Percentiles rank a stretch among this genome's conserved stretches.
Evolutionary conservation across 2,113 vertebrate genomes (phyloP).

Genomic region (Bufo gargarizans): DNA sequence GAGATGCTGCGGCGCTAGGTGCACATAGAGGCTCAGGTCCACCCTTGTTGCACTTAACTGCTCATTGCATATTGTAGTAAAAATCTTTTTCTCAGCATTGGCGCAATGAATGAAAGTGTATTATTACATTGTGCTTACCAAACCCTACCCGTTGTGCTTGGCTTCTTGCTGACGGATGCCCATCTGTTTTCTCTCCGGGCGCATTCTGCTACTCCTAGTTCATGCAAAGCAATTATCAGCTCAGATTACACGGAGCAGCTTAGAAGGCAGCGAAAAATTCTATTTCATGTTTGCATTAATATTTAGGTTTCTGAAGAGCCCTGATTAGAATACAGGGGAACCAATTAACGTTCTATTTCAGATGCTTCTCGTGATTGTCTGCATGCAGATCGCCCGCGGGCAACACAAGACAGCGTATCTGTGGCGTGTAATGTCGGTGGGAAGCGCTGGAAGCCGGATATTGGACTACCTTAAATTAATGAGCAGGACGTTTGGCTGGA

Average conservation of each 20-base stretch:
- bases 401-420: conserved; percentile 18
- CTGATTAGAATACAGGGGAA: conserved; percentile 5
- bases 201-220: neutral
- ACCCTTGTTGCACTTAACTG: too few relatives aligned
- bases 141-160: too few relatives aligned
- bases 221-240: neutral
- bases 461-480: neutral
- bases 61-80: too few relatives aligned
- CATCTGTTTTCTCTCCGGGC: too few relatives aligned
- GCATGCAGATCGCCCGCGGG: neutral
- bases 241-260: neutral
- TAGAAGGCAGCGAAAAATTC: neutral
- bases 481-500: neutral
- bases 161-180: too few relatives aligned
- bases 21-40: too few relatives aligned
- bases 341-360: conserved; percentile 1
- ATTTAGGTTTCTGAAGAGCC: conserved; percentile 7
- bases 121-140: too few relatives aligned
- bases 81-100: too few relatives aligned
- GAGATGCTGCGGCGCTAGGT: too few relatives aligned
- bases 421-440: neutral
- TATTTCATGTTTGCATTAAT: conserved; percentile 19
- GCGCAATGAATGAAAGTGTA: too few relatives aligned
- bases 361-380: conserved; percentile 3
- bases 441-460: neutral